Evolutionary conservation across 2,797 vertebrate species (phyloP).

Genomic region (Xenentodon cancila): DNA sequence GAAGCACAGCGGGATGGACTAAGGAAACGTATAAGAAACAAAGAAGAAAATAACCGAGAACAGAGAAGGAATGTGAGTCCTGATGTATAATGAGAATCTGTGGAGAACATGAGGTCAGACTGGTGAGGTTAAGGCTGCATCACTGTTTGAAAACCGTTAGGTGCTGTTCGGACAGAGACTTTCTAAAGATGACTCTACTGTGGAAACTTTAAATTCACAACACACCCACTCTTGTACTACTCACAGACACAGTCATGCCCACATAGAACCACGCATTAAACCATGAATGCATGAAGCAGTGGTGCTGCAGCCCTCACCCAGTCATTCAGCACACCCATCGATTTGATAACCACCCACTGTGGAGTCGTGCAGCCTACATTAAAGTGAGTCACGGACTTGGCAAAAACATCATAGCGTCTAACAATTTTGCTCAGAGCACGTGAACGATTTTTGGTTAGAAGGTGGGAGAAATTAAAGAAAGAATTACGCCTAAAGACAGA

Average conservation of each 20-base stretch:
- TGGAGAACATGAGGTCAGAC: slow-evolving; percentile 10
- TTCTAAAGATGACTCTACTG: slow-evolving; percentile 16
- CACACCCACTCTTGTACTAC: slow-evolving; percentile 6
- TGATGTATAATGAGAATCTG: slow-evolving; percentile 12
- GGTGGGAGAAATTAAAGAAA: too few relatives aligned
- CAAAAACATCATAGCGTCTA: slow-evolving; percentile 24
- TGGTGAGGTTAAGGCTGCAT: slow-evolving; percentile 10
- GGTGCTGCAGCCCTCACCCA: slow-evolving; percentile 31
- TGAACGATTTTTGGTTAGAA: too few relatives aligned
- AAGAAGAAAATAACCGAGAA: slow-evolving; percentile 42
- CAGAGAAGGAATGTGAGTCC: slow-evolving; percentile 26
- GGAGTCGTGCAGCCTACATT: slow-evolving; percentile 34
- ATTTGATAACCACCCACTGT: slow-evolving; percentile 51
- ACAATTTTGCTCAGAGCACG: background rate
- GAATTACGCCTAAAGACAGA: too few relatives aligned
- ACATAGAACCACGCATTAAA: slow-evolving; percentile 11
- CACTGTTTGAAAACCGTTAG: slow-evolving; percentile 2
- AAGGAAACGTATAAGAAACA: slow-evolving; percentile 41
- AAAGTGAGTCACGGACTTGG: slow-evolving; percentile 46
- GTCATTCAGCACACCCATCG: slow-evolving; percentile 54
- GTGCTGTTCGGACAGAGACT: slow-evolving; percentile 12
- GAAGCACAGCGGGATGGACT: slow-evolving; percentile 29
- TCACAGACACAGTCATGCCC: slow-evolving; percentile 15
- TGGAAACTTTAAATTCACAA: slow-evolving; percentile 22
- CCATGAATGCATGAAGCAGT: slow-evolving; percentile 30